Conservation (phyloP, 2,113 vertebrate species). For the Thinocorus orbignyianus region DNA sequence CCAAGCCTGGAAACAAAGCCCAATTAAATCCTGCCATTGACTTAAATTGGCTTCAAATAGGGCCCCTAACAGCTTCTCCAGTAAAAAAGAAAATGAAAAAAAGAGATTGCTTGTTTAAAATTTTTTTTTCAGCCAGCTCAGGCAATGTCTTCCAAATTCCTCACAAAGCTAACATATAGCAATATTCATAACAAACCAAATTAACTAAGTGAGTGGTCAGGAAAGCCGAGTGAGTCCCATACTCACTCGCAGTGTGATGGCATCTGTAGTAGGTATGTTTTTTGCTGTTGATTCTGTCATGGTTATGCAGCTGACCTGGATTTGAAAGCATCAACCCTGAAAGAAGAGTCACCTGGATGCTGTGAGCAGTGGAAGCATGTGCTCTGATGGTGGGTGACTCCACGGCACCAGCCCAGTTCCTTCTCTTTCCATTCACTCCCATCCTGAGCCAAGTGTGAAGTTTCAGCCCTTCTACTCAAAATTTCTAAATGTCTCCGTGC, state of each 20-base stretch:
- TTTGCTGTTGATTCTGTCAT: neutral
- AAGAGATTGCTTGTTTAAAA: neutral
- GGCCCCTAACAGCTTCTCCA: neutral
- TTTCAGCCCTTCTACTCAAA: neutral
- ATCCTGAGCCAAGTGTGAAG: neutral
- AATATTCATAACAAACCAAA: neutral
- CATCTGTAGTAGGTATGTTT: neutral
- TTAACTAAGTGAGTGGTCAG: neutral
- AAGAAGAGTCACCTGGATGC: neutral
- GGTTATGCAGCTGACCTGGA: neutral
- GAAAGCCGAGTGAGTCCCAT: neutral
- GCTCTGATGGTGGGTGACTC: neutral
- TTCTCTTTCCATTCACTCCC: neutral
- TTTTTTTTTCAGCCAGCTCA: neutral
- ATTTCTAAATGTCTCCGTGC: neutral
- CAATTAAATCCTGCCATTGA: neutral
- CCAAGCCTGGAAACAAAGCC: slow-evolving; percentile 19
- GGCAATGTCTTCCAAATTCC: neutral
- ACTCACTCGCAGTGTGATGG: neutral
- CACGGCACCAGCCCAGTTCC: neutral
- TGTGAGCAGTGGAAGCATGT: accelerated
- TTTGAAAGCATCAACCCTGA: neutral
- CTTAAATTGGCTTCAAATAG: slow-evolving; percentile 4
- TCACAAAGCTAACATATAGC: neutral
- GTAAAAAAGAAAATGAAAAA: neutral